Evolutionary conservation across 1,140 invertebrate species (phyloP), one percentile per base, ranked within the genome.

Genomic region (Solen grandis): DNA sequence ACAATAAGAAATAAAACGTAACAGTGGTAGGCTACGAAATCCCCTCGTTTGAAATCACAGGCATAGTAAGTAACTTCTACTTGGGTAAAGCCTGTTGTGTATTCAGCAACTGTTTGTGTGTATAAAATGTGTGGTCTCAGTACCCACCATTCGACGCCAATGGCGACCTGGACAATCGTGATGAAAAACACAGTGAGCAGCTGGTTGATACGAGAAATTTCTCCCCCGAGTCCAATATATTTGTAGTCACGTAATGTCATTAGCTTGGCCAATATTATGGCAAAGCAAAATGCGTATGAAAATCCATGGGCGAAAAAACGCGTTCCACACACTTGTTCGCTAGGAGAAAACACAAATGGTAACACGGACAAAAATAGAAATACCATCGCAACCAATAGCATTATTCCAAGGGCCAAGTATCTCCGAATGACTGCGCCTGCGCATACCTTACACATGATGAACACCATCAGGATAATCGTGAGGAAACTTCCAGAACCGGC

Each of bases 151-250:
- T 88, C 87, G 2, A 86, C 80, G 3, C 86, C 83, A 31, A 89
- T 76, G 1, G 88, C 85, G 10, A 89, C 50, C 55, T 89, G 88
- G 1, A 95, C 94, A 31, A 90, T 90, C 22, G 89, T 89, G 86
- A 94, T 93, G 87, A 95, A 95, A 82, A 94, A 93, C 33, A 93
- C 84, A 31, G 89, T 83, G 2, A 94, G 60, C 8, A 92, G 89
- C 73, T 95, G 94, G 5, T 95, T 89, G 41, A 94, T 92, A 5
- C 94, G 94, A 62, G 94, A 95, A 2, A 95, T 92, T 85, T 95
- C 94, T 25, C 93, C 93, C n/a, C 94, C 93, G 57, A 94, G 93
- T 0, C 94, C 93, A 0, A 93, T 93, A 3, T 91, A 93, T 27
- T 93, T 93, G 25, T 94, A 94, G 35, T 94, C 93, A 5, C 94